phyloP scores from a whole-genome alignment of 2,113 vertebrate species.

The Microcebus tavaratra region DNA sequence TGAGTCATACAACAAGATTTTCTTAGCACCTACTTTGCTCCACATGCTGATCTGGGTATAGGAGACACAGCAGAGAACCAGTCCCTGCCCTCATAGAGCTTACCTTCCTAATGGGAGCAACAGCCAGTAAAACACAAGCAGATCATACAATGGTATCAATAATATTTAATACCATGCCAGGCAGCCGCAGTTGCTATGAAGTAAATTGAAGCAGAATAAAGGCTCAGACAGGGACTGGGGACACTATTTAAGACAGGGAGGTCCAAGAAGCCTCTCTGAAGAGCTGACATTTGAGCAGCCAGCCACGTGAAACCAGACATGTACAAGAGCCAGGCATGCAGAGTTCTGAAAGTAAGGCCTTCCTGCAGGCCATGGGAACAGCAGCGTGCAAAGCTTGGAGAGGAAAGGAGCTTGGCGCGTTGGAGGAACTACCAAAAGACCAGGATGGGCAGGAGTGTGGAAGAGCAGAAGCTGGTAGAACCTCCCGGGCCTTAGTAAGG shows the following conservation, averaged over 20 bases:
- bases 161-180: background rate
- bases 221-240: background rate
- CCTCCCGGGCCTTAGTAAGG: background rate
- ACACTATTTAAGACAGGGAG: background rate
- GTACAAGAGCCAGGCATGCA: background rate
- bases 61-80: background rate
- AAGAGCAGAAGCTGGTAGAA: background rate
- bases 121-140: background rate
- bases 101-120: background rate
- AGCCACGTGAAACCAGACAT: background rate
- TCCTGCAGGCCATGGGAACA: fast-evolving
- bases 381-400: background rate
- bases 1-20: background rate
- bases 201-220: background rate
- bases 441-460: background rate
- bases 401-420: fast-evolving
- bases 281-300: background rate
- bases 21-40: background rate
- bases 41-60: background rate
- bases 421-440: background rate
- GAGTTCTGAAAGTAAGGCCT: background rate
- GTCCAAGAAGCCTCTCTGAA: background rate
- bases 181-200: background rate
- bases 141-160: background rate
- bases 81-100: background rate